Base-by-base conservation (phyloP, 2,797 vertebrate species). In the Sandelia bainsii region DNA sequence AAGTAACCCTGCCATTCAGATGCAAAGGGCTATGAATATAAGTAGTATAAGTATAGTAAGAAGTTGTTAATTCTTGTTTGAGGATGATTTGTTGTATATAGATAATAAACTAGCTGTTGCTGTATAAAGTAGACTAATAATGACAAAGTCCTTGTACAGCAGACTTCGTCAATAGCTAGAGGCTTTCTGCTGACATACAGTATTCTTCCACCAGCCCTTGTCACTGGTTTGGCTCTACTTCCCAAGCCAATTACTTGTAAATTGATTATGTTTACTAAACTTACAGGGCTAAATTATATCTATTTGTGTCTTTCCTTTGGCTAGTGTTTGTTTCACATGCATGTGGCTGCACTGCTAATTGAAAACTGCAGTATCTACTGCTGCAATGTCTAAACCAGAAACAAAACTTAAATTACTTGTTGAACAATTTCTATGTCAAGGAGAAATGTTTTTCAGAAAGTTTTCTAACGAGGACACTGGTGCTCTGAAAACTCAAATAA, bases 401-500 rank as follows among this genome's bases (percentile, higher is more conserved):
- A 58, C 44, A 51, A 49, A 40, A 44, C 17, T 9, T 22, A 46
- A n/a, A 64, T 60, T 57, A 61, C 0, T 54, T 50, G 62, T 51
- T 20, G 25, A 1, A 25, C 1, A 22, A 4, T 69, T 48, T 80
- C 25, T 75, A 52, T 27, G 40, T 69, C 61, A 62, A 74, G 40
- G 62, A 64, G 22, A 49, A 79, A 57, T 69, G 20, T 62, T 13
- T 80, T 80, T 69, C 62, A 76, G 56, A 69, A 22, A 12, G 77
- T 49, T 60, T 69, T 83, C 48, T 66, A 74, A 80, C 53, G 42
- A 39, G 67, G 77, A 71, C 69, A 77, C 51, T 70, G 64, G 8
- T 74, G 57, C 65, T 78, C 73, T 52, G 60, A 25, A 6, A 0
- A 49, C 39, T 72, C 62, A 50, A 75, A 79, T 84, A 69, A 81